A percentile compares a stretch with the other conserved stretches of the same genome.
phyloP scores from a whole-genome alignment of 2,888 invertebrate genomes.

The Holacanthella duospinosa region DNA sequence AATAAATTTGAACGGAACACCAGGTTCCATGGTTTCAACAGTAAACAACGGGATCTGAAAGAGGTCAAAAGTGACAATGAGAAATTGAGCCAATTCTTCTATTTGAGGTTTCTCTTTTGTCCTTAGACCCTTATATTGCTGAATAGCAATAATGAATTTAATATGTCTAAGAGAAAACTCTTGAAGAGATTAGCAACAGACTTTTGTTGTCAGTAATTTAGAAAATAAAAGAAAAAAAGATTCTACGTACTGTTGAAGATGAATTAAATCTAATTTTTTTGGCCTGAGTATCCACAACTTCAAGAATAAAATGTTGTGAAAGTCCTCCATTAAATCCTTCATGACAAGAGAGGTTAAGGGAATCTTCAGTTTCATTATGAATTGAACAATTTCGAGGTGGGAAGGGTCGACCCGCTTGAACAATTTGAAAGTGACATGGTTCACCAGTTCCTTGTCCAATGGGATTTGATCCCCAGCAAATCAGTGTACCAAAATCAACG shows the following conservation, averaged over 20 bases:
- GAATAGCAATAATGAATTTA: no score
- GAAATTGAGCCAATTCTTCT: neutral
- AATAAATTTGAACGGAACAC: slow-evolving; percentile 51
- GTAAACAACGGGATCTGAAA: slow-evolving; percentile 36
- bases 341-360: slow-evolving; percentile 71
- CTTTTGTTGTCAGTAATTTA: neutral
- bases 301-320: slow-evolving; percentile 75
- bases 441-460: slow-evolving; percentile 66
- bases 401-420: slow-evolving; percentile 63
- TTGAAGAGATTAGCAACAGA: neutral
- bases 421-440: slow-evolving; percentile 74
- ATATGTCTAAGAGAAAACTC: no score
- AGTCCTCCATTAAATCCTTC: slow-evolving; percentile 65
- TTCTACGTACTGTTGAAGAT: slow-evolving; percentile 41
- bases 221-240: neutral
- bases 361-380: slow-evolving; percentile 73
- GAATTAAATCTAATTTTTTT: slow-evolving; percentile 55
- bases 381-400: slow-evolving; percentile 79
- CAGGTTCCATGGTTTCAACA: slow-evolving; percentile 42
- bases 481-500: slow-evolving; percentile 73
- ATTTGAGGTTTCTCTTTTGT: neutral
- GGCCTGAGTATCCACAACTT: slow-evolving; percentile 61
- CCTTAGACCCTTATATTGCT: neutral
- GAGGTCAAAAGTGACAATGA: neutral
- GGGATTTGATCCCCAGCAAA: slow-evolving; percentile 73